phyloP scores from a whole-genome alignment of 2,113 vertebrate genomes.

The Chloropsis cyanopogon region DNA sequence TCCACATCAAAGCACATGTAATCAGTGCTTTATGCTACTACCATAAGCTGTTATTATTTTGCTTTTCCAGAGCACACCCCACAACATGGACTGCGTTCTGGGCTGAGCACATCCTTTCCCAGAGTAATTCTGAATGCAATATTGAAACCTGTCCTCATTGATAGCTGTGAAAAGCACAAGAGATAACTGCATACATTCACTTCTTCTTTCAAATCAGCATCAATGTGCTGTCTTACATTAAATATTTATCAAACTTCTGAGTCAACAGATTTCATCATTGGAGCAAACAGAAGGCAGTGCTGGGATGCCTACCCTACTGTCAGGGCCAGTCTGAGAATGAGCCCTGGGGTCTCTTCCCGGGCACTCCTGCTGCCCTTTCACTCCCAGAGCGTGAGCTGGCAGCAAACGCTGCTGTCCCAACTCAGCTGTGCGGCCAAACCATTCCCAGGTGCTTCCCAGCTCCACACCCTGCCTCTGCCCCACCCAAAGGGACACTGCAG shows the following conservation, averaged over 20 bases:
- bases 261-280: background rate
- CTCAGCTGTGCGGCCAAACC: background rate
- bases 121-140: background rate
- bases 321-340: background rate
- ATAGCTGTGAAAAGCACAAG: background rate
- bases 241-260: conserved; percentile 34
- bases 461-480: background rate
- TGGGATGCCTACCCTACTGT: background rate
- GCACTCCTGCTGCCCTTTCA: background rate
- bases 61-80: background rate
- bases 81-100: background rate
- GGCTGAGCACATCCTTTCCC: background rate
- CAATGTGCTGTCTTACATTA: background rate
- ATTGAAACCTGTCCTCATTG: background rate
- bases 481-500: background rate
- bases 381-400: background rate
- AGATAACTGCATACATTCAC: background rate
- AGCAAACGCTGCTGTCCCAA: background rate
- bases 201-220: background rate
- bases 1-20: background rate
- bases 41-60: background rate
- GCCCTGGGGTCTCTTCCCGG: background rate
- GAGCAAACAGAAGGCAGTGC: background rate
- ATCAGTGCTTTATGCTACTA: background rate
- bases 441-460: background rate